Percentiles rank a stretch among this genome's conserved stretches.
Conservation (phyloP, 2,113 vertebrate species). For the Trichechus manatus region DNA sequence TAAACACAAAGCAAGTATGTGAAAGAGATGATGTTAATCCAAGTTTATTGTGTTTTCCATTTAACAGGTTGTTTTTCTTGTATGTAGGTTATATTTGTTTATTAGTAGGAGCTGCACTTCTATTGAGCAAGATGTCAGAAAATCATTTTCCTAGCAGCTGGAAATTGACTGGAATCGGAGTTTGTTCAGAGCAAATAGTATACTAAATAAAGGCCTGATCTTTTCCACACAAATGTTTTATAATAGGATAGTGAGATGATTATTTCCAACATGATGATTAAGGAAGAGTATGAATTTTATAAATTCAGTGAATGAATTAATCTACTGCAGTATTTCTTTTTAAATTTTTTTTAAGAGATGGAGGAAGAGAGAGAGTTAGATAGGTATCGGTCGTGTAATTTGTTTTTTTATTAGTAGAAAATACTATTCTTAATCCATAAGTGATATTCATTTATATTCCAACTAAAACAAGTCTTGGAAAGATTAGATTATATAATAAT, state of each 20-base stretch:
- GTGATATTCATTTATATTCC: neutral
- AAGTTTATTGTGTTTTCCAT: slow-evolving; percentile 38
- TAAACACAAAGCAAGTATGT: slow-evolving; percentile 7
- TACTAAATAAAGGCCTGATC: neutral
- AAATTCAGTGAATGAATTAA: neutral
- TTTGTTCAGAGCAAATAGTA: slow-evolving; percentile 65
- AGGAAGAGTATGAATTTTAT: neutral
- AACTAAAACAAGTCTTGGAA: neutral
- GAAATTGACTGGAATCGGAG: slow-evolving; percentile 72
- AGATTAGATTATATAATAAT: neutral
- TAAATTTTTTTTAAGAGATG: neutral
- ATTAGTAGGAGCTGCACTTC: slow-evolving; percentile 42
- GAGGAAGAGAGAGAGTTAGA: neutral
- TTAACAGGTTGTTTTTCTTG: slow-evolving; percentile 45
- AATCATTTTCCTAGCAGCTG: slow-evolving; percentile 69
- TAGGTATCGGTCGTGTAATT: no score
- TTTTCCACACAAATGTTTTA: neutral
- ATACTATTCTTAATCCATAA: neutral
- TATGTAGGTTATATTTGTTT: slow-evolving; percentile 64
- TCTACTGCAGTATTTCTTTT: neutral
- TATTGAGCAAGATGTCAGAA: slow-evolving; percentile 65
- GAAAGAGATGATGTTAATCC: neutral
- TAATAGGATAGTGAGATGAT: neutral
- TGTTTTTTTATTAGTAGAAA: slow-evolving; percentile 30
- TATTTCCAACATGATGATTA: slow-evolving; percentile 52